Evolutionary conservation across 2,797 vertebrate species (phyloP).

Genomic region (Tragelaphus eurycerus): DNA sequence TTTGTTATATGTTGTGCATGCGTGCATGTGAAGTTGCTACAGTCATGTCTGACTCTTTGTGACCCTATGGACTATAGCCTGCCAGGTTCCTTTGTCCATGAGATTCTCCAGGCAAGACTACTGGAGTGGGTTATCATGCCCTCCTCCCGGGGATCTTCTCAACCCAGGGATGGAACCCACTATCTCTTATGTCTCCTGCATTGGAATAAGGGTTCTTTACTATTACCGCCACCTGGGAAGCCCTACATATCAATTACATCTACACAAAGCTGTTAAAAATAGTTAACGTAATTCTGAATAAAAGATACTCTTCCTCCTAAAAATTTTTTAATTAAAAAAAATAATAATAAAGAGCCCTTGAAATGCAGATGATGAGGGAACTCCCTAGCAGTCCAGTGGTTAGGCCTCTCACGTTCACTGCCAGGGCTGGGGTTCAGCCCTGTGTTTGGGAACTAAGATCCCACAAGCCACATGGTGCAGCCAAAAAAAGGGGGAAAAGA

Average conservation of each 20-base stretch:
- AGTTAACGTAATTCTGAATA: background rate
- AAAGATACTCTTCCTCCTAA: background rate
- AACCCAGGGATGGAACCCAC: background rate
- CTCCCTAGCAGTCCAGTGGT: background rate
- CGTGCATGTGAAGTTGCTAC: background rate
- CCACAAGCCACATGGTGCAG: background rate
- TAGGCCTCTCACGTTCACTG: background rate
- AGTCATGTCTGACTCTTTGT: background rate
- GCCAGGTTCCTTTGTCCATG: background rate
- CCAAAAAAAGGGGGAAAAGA: background rate
- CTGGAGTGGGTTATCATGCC: background rate
- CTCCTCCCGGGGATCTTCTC: background rate
- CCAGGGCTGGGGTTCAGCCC: background rate
- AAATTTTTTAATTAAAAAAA: background rate
- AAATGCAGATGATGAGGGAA: background rate
- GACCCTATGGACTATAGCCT: background rate
- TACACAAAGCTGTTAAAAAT: background rate
- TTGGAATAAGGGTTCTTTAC: background rate
- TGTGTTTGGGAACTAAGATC: background rate
- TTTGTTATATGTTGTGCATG: background rate
- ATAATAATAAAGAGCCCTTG: background rate
- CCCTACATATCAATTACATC: background rate
- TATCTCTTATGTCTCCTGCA: background rate
- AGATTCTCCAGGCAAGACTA: background rate
- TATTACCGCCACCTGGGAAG: background rate